Percentiles rank a stretch among this genome's conserved stretches.
Evolutionary conservation across 1,140 invertebrate species (phyloP).

Genomic region (Pissodes strobi): DNA sequence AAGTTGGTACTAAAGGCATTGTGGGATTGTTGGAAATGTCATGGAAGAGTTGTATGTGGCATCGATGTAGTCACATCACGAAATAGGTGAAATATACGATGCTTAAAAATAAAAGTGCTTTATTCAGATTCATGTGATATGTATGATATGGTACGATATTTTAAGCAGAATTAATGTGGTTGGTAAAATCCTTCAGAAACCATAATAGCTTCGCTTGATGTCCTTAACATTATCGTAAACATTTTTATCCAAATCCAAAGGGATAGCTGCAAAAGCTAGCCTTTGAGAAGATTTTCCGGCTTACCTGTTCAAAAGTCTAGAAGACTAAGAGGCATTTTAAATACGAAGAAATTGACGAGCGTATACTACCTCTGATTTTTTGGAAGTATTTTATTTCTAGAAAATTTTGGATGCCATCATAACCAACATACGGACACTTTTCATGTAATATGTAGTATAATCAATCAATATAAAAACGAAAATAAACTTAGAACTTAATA

Average conservation of each 20-base stretch:
- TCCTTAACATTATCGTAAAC: neutral
- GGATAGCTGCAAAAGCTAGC: neutral
- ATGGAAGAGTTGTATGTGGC: slow-evolving; percentile 20
- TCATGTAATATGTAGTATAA: too few relatives aligned
- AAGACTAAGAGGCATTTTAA: too few relatives aligned
- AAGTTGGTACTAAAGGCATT: too few relatives aligned
- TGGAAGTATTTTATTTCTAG: too few relatives aligned
- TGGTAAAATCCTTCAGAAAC: slow-evolving; percentile 9
- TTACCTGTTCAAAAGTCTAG: neutral
- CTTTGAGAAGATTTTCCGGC: neutral
- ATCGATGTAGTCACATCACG: slow-evolving; percentile 3
- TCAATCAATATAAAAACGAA: too few relatives aligned
- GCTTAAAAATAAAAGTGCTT: neutral
- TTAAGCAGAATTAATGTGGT: neutral
- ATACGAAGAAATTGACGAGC: too few relatives aligned
- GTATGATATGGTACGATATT: slow-evolving; percentile 4
- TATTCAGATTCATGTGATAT: neutral
- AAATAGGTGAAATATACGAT: slow-evolving; percentile 11
- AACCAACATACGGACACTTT: too few relatives aligned
- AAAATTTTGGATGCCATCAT: too few relatives aligned
- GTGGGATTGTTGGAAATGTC: too few relatives aligned
- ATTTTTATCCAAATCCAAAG: neutral
- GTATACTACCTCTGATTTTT: too few relatives aligned
- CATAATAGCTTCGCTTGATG: too few relatives aligned
- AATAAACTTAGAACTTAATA: too few relatives aligned